phyloP scores from a whole-genome alignment of 1,140 invertebrate genomes.

The Dryas iulia region DNA sequence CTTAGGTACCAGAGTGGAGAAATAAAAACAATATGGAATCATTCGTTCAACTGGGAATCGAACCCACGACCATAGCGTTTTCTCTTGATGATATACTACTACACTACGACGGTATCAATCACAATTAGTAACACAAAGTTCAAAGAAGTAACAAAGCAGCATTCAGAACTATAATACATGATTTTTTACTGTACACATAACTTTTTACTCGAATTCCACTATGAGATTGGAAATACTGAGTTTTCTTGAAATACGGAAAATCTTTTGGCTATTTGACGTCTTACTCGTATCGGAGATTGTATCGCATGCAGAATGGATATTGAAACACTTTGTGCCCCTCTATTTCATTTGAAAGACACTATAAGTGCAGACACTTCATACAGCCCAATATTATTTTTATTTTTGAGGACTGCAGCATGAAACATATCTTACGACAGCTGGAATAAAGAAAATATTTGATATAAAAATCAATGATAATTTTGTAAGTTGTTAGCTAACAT shows the following conservation, averaged over 20 bases:
- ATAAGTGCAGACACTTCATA: constrained; percentile 2
- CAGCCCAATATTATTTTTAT: neutral
- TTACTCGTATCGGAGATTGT: constrained; percentile 25
- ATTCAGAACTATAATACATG: too few relatives aligned
- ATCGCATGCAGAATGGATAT: constrained; percentile 25
- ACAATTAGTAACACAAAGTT: too few relatives aligned
- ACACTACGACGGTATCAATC: too few relatives aligned
- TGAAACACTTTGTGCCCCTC: constrained; percentile 17
- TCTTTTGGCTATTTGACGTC: constrained; percentile 25
- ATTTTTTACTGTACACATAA: neutral
- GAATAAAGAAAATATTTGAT: too few relatives aligned
- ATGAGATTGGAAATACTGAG: constrained; percentile 5
- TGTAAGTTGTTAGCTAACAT: too few relatives aligned
- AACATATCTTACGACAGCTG: neutral
- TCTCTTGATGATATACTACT: too few relatives aligned
- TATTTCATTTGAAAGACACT: constrained; percentile 20
- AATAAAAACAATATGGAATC: too few relatives aligned
- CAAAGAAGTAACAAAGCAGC: too few relatives aligned
- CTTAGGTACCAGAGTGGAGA: too few relatives aligned
- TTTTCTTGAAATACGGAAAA: constrained; percentile 18
- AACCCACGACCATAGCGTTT: too few relatives aligned
- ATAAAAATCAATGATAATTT: too few relatives aligned
- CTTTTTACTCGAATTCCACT: neutral
- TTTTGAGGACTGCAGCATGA: neutral
- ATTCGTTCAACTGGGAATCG: too few relatives aligned